Percentiles rank a stretch among this genome's conserved stretches.
phyloP scores from a whole-genome alignment of 2,113 vertebrate genomes.

The Paralichthys olivaceus region DNA sequence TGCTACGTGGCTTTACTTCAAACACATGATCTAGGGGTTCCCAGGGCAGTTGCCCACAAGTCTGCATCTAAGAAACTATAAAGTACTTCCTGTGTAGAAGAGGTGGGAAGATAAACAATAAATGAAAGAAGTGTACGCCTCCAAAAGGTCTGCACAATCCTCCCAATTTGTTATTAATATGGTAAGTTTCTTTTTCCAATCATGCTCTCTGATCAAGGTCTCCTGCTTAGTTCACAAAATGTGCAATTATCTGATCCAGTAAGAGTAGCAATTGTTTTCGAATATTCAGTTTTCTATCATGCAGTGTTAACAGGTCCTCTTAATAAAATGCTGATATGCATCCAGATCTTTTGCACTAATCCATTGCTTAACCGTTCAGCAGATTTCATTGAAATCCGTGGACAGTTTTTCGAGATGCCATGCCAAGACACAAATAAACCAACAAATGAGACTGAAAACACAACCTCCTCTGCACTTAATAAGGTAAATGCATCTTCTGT shows the following conservation, averaged over 20 bases:
- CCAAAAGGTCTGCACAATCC: not conserved
- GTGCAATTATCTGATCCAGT: not conserved
- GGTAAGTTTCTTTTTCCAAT: not conserved
- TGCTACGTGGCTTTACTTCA: constrained; percentile 38
- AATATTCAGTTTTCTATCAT: not conserved
- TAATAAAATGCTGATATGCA: not conserved
- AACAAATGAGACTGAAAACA: constrained; percentile 35
- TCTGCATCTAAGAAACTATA: constrained; percentile 4
- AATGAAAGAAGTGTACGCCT: not conserved
- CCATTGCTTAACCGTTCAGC: constrained; percentile 12
- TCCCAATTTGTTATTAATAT: constrained; percentile 13
- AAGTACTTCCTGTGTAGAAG: constrained; percentile 4
- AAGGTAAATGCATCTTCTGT: constrained; percentile 40
- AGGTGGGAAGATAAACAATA: not conserved
- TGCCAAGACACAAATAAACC: constrained; percentile 34
- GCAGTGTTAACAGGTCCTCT: constrained; percentile 15
- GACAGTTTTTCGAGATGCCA: not conserved
- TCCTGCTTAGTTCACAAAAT: constrained; percentile 14
- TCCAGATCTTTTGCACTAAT: not conserved
- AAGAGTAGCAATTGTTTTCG: not conserved
- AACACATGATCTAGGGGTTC: constrained; percentile 25
- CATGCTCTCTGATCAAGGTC: constrained; percentile 3
- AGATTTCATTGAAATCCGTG: constrained; percentile 15
- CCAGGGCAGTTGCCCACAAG: constrained; percentile 6
- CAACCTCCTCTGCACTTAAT: constrained; percentile 41